A percentile compares a stretch with the other conserved stretches of the same genome.
These are phyloP conservation scores for Catalaphyllia jardinei DNA, from an alignment of 64 coral and sea anemone genomes.

Conservation along the genomic window DNA sequence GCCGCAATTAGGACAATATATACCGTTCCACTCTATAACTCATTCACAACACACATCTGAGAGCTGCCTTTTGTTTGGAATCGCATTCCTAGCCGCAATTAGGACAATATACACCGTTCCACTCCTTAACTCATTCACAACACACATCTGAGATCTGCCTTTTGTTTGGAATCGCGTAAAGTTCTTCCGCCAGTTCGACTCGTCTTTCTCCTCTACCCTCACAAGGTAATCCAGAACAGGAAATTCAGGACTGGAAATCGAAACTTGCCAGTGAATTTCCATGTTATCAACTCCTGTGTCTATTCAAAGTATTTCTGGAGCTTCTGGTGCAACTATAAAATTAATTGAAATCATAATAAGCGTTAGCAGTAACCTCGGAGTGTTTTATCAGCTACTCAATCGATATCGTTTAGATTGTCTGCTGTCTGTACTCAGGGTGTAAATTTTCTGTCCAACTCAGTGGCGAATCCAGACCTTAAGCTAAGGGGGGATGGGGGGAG, in stretches of 20 bases:
- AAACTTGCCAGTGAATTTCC: constrained; percentile 5
- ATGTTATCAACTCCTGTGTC: not conserved
- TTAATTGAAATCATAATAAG: too few relatives aligned
- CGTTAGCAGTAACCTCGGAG: too few relatives aligned
- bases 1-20: not conserved
- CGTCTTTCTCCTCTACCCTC: not conserved
- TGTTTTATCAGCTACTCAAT: too few relatives aligned
- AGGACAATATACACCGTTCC: not conserved
- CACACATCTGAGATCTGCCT: not conserved
- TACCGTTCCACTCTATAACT: not conserved
- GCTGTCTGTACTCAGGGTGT: too few relatives aligned
- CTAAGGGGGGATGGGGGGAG: too few relatives aligned
- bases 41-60: not conserved
- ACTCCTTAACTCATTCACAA: not conserved
- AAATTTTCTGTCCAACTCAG: too few relatives aligned
- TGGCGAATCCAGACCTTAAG: too few relatives aligned
- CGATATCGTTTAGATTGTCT: too few relatives aligned
- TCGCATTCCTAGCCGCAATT: not conserved
- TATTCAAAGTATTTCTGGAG: not conserved
- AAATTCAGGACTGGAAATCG: not conserved
- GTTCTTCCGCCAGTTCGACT: not conserved
- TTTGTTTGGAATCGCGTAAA: not conserved
- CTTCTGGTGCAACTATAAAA: not conserved
- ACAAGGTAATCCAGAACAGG: constrained; percentile 15
- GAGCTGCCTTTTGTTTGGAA: not conserved